Base-by-base conservation (phyloP, 2,888 invertebrate genomes). In the Drosophila picticornis region DNA sequence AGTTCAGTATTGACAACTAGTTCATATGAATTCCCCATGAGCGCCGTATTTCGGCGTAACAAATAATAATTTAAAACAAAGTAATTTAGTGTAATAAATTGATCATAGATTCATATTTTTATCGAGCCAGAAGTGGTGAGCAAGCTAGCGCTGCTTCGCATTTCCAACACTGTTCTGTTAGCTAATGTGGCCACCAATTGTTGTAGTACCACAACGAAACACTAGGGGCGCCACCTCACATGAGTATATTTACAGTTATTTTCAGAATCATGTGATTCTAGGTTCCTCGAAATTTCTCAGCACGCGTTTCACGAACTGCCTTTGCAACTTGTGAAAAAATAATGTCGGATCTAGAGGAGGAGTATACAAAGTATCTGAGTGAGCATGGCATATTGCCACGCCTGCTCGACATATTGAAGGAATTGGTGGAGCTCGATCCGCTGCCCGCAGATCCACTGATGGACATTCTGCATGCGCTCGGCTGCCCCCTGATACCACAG, bases 401-500 rank as follows among this genome's bases (percentile, higher is more conserved):
- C 1, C 46, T 87, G 2, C 38, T 67, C 22, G 73, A 81, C 7
- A 76, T 81, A 32, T 3, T 88, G 0, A 63, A 77, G 22, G 68
- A 81, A 38, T 6, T 88, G n/a, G 32, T 75, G 7, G 55, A 62
- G 0, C 22, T 50, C 5, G 71, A 86, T 13, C 72, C 84, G 0
- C 50, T 71, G 46, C 83, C 87, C 2, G 19, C 43, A 0, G 84
- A 86, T 51, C 88, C 87, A 0, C 52, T 86, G 0, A 77, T 77
- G 72, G 61, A 75, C 29, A 60, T 87, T 32, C n/a, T 87, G 2
- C 63, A 78, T 22, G 73, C 56, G 1, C 48, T 88, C 11, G 78
- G 74, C 7, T 87, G 88, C 56, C 89, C 83, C 1, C 62, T 88
- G 1, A 87, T 88, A 34, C 83, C 89, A 0, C 81, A 80, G 64